Conservation (phyloP, 2,888 invertebrate species). For the Aleiodes testaceus region DNA sequence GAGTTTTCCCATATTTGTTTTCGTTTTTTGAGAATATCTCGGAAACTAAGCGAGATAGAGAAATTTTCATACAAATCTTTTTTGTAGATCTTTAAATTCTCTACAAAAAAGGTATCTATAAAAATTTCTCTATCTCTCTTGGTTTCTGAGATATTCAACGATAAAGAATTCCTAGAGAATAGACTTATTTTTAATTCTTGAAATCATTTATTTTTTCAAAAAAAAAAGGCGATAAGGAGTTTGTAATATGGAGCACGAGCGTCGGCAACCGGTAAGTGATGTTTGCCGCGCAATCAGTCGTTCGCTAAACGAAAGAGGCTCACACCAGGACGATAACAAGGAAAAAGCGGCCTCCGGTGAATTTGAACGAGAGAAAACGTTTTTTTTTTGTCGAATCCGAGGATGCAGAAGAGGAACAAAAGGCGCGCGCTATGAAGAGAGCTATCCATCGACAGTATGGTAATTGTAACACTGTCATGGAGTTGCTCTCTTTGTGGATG, state of each 20-base stretch:
- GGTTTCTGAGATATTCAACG: no score
- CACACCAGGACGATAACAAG: slow-evolving; percentile 67
- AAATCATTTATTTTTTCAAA: no score
- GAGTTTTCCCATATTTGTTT: no score
- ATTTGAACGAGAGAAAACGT: not conserved
- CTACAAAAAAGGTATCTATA: no score
- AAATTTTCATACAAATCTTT: no score
- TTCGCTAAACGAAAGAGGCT: slow-evolving; percentile 66
- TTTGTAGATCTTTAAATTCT: no score
- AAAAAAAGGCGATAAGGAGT: slow-evolving; percentile 17
- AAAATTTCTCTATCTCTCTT: no score
- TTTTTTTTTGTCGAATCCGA: not conserved
- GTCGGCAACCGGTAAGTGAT: slow-evolving; percentile 46
- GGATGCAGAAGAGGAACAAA: slow-evolving; percentile 41
- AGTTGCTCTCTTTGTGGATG: slow-evolving; percentile 99
- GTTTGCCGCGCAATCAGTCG: slow-evolving; percentile 67
- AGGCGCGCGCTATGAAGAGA: slow-evolving; percentile 87
- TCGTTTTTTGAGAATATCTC: no score
- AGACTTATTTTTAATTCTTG: slow-evolving; percentile 3
- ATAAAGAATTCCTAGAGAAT: no score
- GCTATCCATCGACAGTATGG: slow-evolving; percentile 99
- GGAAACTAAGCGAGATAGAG: no score
- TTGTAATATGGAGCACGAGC: slow-evolving; percentile 27
- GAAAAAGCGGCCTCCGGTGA: not conserved
- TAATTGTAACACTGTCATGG: slow-evolving; percentile 96